Conservation (phyloP, 2,797 vertebrate species). For the Pseudotriccus pelzelni region DNA sequence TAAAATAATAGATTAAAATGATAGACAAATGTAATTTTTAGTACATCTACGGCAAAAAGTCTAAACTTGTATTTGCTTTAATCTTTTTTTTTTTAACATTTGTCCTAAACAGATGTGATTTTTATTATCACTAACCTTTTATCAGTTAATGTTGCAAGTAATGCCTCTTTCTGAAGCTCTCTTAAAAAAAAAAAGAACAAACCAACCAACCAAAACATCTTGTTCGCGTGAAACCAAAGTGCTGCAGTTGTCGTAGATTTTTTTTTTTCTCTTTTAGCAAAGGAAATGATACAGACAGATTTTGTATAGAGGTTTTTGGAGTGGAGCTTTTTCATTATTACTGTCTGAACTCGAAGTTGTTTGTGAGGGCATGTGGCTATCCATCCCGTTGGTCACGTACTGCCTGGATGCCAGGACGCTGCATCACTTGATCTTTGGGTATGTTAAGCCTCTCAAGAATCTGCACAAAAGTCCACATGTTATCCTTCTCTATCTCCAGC, state of each 20-base stretch:
- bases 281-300: neutral
- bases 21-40: neutral
- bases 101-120: neutral
- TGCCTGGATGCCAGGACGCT: accelerated
- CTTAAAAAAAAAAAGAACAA: neutral
- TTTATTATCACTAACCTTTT: neutral
- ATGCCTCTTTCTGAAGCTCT: neutral
- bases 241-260: neutral
- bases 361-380: accelerated
- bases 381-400: accelerated
- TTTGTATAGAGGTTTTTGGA: neutral
- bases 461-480: neutral
- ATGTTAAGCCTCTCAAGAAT: neutral
- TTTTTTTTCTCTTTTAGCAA: neutral
- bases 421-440: neutral
- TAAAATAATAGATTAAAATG: neutral
- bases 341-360: neutral
- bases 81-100: neutral
- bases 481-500: neutral
- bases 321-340: neutral
- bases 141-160: neutral
- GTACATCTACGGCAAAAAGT: neutral
- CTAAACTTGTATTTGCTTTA: neutral
- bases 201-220: too few relatives aligned
- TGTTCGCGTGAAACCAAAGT: neutral